A percentile compares a stretch with the other conserved stretches of the same genome.
phyloP scores from a whole-genome alignment of 2,888 invertebrate species.

The Brassicogethes aeneus region DNA sequence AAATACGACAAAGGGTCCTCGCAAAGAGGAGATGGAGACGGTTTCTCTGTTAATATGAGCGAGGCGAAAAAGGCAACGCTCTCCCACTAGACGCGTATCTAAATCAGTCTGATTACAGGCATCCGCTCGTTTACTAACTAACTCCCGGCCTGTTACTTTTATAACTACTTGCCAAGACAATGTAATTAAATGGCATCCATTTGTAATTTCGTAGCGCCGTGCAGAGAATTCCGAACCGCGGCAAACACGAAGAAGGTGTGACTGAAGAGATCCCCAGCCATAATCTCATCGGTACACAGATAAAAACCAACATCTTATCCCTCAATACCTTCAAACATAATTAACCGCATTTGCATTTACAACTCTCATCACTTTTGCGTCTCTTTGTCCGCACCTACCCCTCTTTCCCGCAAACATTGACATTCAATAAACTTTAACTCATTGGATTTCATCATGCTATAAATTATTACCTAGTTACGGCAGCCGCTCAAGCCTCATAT shows the following conservation, averaged over 20 bases:
- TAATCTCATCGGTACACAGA: conserved; percentile 36
- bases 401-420: conserved; percentile 4
- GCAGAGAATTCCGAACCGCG: conserved; percentile 40
- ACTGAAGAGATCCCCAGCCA: conserved; percentile 35
- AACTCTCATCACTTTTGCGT: too few relatives aligned
- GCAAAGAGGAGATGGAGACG: conserved; percentile 16
- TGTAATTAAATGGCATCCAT: conserved; percentile 44
- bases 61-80: conserved; percentile 12
- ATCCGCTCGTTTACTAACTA: conserved; percentile 29
- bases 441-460: neutral
- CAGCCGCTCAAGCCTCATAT: too few relatives aligned
- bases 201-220: conserved; percentile 41
- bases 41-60: conserved; percentile 24
- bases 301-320: conserved; percentile 40
- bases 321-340: conserved; percentile 36
- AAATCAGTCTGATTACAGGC: conserved; percentile 36
- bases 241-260: conserved; percentile 43
- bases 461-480: too few relatives aligned
- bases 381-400: too few relatives aligned
- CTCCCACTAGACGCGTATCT: conserved; percentile 28
- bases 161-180: conserved; percentile 43
- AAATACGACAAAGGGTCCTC: conserved; percentile 3
- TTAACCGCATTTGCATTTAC: conserved; percentile 35
- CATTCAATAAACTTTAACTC: neutral
- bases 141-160: conserved; percentile 39